Percentiles rank a stretch among this genome's conserved stretches.
Evolutionary conservation across 2,888 invertebrate genomes (phyloP).

Genomic region (Drosophila infuscata): DNA sequence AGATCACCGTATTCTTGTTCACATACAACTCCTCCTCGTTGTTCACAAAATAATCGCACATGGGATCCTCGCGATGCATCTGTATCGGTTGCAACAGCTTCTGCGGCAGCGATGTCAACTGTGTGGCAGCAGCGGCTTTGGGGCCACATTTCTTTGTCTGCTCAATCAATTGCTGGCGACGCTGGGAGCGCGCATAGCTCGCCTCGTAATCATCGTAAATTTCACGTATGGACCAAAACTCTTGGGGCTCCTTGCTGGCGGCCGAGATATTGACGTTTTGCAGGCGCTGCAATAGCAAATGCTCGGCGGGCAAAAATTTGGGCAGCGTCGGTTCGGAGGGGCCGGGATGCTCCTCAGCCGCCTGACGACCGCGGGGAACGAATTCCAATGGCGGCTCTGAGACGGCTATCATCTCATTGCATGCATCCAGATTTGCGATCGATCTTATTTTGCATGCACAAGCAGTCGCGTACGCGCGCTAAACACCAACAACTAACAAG

Average conservation of each 20-base stretch:
- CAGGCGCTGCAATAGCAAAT: conserved; percentile 89
- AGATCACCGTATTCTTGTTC: conserved; percentile 93
- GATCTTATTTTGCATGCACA: conserved; percentile 31
- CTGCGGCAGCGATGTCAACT: conserved; percentile 62
- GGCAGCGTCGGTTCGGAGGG: conserved; percentile 86
- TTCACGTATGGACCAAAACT: conserved; percentile 87
- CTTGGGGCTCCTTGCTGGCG: conserved; percentile 86
- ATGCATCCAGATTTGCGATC: conserved; percentile 94
- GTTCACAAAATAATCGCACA: conserved; percentile 83
- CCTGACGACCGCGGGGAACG: conserved; percentile 94
- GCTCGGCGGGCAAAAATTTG: conserved; percentile 86
- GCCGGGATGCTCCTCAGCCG: conserved; percentile 91
- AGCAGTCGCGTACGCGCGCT: conserved; percentile 31
- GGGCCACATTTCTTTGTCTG: conserved; percentile 65
- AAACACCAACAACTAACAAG: conserved; percentile 7
- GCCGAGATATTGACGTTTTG: conserved; percentile 91
- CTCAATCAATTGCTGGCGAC: conserved; percentile 60
- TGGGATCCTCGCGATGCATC: conserved; percentile 68
- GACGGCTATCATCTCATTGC: conserved; percentile 93
- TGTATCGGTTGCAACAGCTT: conserved; percentile 40
- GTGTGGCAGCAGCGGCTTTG: conserved; percentile 48
- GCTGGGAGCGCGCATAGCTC: conserved; percentile 54
- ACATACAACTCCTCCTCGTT: conserved; percentile 96
- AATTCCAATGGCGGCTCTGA: conserved; percentile 97
- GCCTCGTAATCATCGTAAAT: conserved; percentile 86